phyloP scores from a whole-genome alignment of 2,888 invertebrate species.

The Drosophila prostipennis region DNA sequence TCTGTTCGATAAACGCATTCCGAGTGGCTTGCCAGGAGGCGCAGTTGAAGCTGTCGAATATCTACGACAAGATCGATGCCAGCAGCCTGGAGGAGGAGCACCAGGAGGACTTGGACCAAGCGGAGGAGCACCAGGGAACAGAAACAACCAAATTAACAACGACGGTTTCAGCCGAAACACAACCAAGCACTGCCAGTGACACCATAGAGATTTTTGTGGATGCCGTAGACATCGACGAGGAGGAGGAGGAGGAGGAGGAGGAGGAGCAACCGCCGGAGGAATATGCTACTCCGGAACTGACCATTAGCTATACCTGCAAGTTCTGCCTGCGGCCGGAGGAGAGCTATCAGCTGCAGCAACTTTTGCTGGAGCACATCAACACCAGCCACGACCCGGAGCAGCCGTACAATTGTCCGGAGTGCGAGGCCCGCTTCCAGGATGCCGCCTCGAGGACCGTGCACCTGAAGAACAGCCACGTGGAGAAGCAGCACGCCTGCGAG shows the following conservation, averaged over 20 bases:
- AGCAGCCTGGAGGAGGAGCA: slow-evolving; percentile 65
- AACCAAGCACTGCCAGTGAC: slow-evolving; percentile 70
- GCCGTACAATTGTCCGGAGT: slow-evolving; percentile 79
- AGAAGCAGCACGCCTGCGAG: slow-evolving; percentile 71
- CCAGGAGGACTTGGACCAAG: slow-evolving; percentile 30
- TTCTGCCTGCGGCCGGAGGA: slow-evolving; percentile 74
- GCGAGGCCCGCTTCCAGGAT: slow-evolving; percentile 72
- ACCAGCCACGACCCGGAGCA: slow-evolving; percentile 66
- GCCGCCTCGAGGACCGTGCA: slow-evolving; percentile 81
- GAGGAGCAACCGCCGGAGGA: slow-evolving; percentile 13
- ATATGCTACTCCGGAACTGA: slow-evolving; percentile 38
- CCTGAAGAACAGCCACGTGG: slow-evolving; percentile 73
- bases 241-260: slow-evolving; percentile 7
- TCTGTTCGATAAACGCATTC: slow-evolving; percentile 76
- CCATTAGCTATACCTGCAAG: slow-evolving; percentile 71
- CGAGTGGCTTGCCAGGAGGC: slow-evolving; percentile 77
- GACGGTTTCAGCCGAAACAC: slow-evolving; percentile 46
- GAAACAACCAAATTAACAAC: slow-evolving; percentile 17
- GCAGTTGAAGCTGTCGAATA: slow-evolving; percentile 74
- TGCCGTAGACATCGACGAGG: slow-evolving; percentile 30
- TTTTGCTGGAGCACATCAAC: slow-evolving; percentile 73
- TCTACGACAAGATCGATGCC: slow-evolving; percentile 81
- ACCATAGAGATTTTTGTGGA: slow-evolving; percentile 56
- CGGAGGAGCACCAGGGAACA: slow-evolving; percentile 7
- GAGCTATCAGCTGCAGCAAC: slow-evolving; percentile 69